Percentiles rank a stretch among this genome's conserved stretches.
Conservation (phyloP, 1,140 invertebrate genomes). For the Battus philenor region DNA sequence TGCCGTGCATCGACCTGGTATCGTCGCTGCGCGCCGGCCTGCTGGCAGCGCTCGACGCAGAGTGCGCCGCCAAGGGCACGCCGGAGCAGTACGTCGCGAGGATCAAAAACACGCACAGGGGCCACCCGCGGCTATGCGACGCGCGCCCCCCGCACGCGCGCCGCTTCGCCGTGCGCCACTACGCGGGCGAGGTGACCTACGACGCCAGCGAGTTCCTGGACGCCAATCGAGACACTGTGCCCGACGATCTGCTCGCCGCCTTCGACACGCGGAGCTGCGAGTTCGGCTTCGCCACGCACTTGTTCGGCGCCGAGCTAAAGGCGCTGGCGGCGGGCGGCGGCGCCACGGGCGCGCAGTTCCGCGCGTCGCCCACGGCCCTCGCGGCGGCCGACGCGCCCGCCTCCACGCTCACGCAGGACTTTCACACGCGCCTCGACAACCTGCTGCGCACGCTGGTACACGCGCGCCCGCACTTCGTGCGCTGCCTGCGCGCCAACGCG, state of each 20-base stretch:
- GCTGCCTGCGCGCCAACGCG: conserved; percentile 92
- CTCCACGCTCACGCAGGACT: conserved; percentile 95
- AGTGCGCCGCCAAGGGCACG: conserved; percentile 90
- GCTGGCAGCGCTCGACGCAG: conserved; percentile 94
- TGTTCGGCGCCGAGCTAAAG: conserved; percentile 95
- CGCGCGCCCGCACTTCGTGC: conserved; percentile 94
- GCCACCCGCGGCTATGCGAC: conserved; percentile 80
- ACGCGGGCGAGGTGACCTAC: conserved; percentile 92
- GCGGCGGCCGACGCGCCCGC: conserved; percentile 82
- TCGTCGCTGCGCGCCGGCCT: conserved; percentile 94
- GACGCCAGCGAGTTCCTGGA: conserved; percentile 93
- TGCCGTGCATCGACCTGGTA: conserved; percentile 96
- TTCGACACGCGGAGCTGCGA: conserved; percentile 96
- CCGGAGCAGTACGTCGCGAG: conserved; percentile 93
- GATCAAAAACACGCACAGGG: conserved; percentile 87
- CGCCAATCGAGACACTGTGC: conserved; percentile 93
- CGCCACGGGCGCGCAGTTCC: conserved; percentile 88
- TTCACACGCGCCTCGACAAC: conserved; percentile 95
- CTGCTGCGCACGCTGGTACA: conserved; percentile 92
- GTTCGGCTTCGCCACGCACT: conserved; percentile 95
- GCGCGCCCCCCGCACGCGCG: conserved; percentile 85
- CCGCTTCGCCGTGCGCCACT: conserved; percentile 95
- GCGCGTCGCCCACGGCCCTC: conserved; percentile 92
- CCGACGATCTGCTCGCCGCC: conserved; percentile 93
- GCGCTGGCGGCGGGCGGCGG: conserved; percentile 88